Evolutionary conservation across 2,113 vertebrate species (phyloP), one percentile per base, ranked within the genome.

Genomic region (Phaethornis superciliosus): DNA sequence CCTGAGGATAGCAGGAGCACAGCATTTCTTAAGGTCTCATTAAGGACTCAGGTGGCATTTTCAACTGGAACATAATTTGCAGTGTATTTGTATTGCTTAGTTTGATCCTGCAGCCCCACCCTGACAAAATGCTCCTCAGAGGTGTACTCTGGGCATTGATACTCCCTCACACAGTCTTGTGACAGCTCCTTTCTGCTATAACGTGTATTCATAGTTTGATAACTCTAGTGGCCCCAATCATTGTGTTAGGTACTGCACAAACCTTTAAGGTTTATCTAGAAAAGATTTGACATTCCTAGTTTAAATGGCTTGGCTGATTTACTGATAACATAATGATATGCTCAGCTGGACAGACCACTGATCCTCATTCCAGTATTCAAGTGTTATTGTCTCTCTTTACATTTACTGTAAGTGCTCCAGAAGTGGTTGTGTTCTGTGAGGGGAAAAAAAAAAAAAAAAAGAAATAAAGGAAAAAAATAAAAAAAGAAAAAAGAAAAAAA

Each of bases 321-420:
- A 79, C 93, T 92, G 94, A 94, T 95, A 95, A 70, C 40, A 27
- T 70, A 93, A 90, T 80, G 83, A 81, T 81, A 78, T 80, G 33
- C 52, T 84, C 54, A 81, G 67, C 62, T 92, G 74, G 54, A 83
- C 20, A 52, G 27, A 71, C 54, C 65, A 49, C 28, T 72, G 75
- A 94, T 92, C 81, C 33, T 95, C 81, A 65, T 89, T 96, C 89
- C 78, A 92, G 78, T 70, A 77, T 52, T 54, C 16, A 13, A 69
- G 64, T 72, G 83, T 87, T 92, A 89, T 32, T 92, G 49, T 51
- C 67, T 68, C 42, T 85, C 54, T 89, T 90, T 76, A 62, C 92
- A 88, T 93, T 96, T 95, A 92, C 93, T 65, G 94, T 90, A 94
- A 96, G 67, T 90, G 60, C 87, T 95, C 75, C 89, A 95, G 78